Evolutionary conservation across 2,888 invertebrate genomes (phyloP), one percentile per base, ranked within the genome.

Genomic region (Piscicola geometra): DNA sequence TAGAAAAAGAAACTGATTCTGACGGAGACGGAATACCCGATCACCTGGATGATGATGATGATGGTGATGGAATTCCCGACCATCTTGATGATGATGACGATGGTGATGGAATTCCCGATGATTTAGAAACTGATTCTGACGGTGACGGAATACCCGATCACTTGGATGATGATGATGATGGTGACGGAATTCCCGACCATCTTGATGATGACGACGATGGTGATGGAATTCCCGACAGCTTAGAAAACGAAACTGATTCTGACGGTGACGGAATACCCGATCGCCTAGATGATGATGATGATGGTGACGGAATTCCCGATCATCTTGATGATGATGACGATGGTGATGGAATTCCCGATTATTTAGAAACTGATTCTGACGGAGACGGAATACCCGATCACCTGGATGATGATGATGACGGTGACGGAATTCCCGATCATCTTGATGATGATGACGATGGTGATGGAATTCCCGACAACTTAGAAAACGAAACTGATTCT

Each of bases 291-390:
- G 78, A 80, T 33, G 83, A 84, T 76, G 80, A 78, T 71, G 78
- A 78, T 66, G 83, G 76, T 12, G 79, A 83, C 79, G 83, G 83
- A 25, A 83, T 84, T 33, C 84, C 84, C 5, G 83, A 83, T 64
- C 28, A 81, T 75, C 72, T 76, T 50, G 82, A 82, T 76, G 80
- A 76, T 15, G 81, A 81, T 68, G 56, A 75, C 60, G 82, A 83
- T 78, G 81, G 81, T 18, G 82, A 83, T 78, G 83, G 83, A 15
- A 81, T 84, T 33, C 82, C 83, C 1, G 83, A 83, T 76, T 28
- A 80, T 71, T 75, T 79, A 9, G 82, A 83, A 56, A 77, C 81
- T 67, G 83, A 82, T 74, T 75, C 75, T 71, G 79, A 79, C 71
- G 75, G 76, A 0, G 80, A 80, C 52, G 80, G 79, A 41, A 78